A percentile compares a stretch with the other conserved stretches of the same genome.
These are phyloP conservation scores for Heliconius congener DNA, from an alignment of 1,140 invertebrate species.

Conservation along the genomic window DNA sequence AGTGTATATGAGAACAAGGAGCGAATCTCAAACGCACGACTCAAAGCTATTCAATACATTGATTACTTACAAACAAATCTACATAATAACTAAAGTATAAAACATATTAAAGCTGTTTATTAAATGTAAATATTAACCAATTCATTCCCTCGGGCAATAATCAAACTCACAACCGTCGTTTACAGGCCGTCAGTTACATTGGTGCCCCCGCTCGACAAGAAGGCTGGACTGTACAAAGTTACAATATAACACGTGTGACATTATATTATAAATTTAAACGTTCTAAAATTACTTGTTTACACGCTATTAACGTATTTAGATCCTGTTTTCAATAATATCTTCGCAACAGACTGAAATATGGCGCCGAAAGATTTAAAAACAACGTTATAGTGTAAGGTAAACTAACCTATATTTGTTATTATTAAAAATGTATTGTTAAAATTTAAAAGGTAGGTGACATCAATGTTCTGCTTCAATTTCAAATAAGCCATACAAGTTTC, in stretches of 20 bases:
- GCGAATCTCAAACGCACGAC: too few species aligned
- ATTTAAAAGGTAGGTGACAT: slow-evolving; percentile 1
- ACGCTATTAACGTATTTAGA: not conserved
- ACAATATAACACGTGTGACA: not conserved
- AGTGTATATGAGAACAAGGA: too few species aligned
- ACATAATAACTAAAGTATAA: not conserved
- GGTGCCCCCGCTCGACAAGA: too few species aligned
- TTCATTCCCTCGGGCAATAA: too few species aligned
- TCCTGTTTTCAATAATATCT: slow-evolving; percentile 7
- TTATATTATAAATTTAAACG: not conserved
- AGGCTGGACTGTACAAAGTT: not conserved
- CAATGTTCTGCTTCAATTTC: not conserved
- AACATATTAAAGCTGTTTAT: not conserved
- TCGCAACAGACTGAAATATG: not conserved
- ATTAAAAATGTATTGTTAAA: not conserved
- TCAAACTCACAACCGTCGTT: too few species aligned
- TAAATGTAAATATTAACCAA: not conserved
- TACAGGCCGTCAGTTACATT: too few species aligned
- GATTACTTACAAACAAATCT: too few species aligned
- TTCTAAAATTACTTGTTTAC: slow-evolving; percentile 1
- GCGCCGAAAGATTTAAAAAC: not conserved
- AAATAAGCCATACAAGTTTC: not conserved
- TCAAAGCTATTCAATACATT: too few species aligned
- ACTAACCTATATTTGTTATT: not conserved
- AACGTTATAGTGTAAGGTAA: not conserved